These are phyloP conservation scores for Haliaeetus leucogaster DNA, from an alignment of 2,113 vertebrate genomes.

Conservation along the genomic window DNA sequence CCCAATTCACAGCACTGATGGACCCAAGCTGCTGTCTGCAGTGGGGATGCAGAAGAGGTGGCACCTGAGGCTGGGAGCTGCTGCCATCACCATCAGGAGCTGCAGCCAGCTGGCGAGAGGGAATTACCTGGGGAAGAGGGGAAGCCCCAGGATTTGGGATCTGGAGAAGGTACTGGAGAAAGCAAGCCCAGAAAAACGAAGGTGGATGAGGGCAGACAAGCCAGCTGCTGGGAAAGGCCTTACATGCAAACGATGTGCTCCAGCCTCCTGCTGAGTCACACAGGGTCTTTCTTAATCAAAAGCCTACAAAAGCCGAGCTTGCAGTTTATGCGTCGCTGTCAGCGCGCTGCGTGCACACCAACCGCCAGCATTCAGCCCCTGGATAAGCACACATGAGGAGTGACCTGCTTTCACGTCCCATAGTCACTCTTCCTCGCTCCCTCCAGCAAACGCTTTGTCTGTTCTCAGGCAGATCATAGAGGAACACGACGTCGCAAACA, in stretches of 20 bases:
- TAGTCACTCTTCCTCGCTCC: background rate
- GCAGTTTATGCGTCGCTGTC: accelerated
- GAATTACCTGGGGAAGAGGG: accelerated
- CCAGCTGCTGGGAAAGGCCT: background rate
- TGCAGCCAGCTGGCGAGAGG: accelerated
- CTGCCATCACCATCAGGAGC: accelerated
- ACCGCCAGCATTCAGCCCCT: background rate
- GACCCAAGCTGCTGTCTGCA: background rate
- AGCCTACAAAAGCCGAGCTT: background rate
- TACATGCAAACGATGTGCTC: background rate
- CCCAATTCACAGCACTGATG: accelerated
- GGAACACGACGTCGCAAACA: background rate
- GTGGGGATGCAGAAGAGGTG: accelerated
- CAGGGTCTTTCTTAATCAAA: background rate
- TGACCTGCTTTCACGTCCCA: background rate
- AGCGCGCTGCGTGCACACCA: background rate
- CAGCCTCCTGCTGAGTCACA: background rate
- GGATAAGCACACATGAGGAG: background rate
- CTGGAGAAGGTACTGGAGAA: background rate
- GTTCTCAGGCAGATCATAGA: background rate
- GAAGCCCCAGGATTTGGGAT: background rate
- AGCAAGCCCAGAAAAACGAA: background rate
- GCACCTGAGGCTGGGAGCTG: accelerated
- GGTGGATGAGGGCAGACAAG: background rate
- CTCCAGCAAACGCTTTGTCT: background rate